Conservation (phyloP, 1,140 invertebrate genomes). For the Conus betulinus region DNA sequence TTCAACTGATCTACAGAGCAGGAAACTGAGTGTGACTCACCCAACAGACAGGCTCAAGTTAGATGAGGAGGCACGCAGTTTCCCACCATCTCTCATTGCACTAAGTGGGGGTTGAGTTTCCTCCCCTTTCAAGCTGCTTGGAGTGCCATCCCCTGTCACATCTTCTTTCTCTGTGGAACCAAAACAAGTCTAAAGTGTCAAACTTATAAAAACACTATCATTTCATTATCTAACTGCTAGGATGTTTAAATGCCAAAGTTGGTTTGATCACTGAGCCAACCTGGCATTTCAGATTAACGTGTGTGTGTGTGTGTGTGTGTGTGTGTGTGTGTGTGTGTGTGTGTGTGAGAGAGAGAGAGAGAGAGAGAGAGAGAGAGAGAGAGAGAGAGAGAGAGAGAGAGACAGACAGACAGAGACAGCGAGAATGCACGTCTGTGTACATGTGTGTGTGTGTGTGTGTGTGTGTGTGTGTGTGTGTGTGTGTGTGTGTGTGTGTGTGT, state of each 20-base stretch:
- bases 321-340: too few relatives aligned
- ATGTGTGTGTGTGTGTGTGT: conserved; percentile 21
- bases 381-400: too few relatives aligned
- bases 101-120: neutral
- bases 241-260: too few relatives aligned
- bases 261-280: too few relatives aligned
- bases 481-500: neutral
- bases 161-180: neutral
- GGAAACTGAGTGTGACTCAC: neutral
- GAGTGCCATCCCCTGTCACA: neutral
- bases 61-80: neutral
- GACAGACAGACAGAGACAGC: neutral
- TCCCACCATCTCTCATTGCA: neutral
- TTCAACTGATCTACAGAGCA: too few relatives aligned
- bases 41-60: neutral
- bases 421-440: neutral
- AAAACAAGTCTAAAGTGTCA: neutral
- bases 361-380: too few relatives aligned
- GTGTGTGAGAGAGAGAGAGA: too few relatives aligned
- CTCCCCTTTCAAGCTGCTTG: neutral
- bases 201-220: neutral
- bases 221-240: too few relatives aligned
- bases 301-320: too few relatives aligned
- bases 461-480: conserved; percentile 21
- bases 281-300: too few relatives aligned